A percentile compares a stretch with the other conserved stretches of the same genome.
phyloP scores from a whole-genome alignment of 2,888 invertebrate species.

The Agrochola litura region DNA sequence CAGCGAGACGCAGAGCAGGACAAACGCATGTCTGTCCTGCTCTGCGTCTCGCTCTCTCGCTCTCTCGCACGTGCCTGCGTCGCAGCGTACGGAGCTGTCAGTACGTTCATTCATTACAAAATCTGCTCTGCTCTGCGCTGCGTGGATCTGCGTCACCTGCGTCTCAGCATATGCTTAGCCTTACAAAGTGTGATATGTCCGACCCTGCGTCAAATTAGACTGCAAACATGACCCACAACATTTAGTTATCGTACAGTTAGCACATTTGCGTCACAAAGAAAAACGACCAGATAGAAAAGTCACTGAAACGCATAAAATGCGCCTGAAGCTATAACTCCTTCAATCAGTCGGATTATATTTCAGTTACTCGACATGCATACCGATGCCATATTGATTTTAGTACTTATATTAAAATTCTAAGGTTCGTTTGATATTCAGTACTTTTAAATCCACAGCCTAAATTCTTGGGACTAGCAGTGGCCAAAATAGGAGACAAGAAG shows the following conservation, averaged over 20 bases:
- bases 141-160: too few relatives aligned
- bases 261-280: constrained; percentile 62
- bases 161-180: too few relatives aligned
- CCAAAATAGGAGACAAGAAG: constrained; percentile 16
- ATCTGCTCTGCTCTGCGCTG: too few relatives aligned
- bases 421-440: constrained; percentile 7
- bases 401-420: constrained; percentile 14
- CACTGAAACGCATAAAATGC: background rate
- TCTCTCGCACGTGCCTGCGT: too few relatives aligned
- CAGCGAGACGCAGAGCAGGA: too few relatives aligned
- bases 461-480: background rate
- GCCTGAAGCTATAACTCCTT: background rate
- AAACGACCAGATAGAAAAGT: constrained; percentile 19
- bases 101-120: too few relatives aligned
- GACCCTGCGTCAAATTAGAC: constrained; percentile 43
- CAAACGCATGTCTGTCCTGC: too few relatives aligned
- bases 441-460: constrained; percentile 17
- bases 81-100: too few relatives aligned
- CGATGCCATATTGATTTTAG: constrained; percentile 20
- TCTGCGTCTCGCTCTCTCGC: too few relatives aligned
- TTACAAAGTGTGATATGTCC: constrained; percentile 11
- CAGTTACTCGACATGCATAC: constrained; percentile 40
- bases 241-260: constrained; percentile 69
- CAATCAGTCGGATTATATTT: constrained; percentile 22
- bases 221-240: constrained; percentile 64